Evolutionary conservation across 2,888 invertebrate genomes (phyloP), one percentile per base, ranked within the genome.

Genomic region (Sclerodermus sp.): DNA sequence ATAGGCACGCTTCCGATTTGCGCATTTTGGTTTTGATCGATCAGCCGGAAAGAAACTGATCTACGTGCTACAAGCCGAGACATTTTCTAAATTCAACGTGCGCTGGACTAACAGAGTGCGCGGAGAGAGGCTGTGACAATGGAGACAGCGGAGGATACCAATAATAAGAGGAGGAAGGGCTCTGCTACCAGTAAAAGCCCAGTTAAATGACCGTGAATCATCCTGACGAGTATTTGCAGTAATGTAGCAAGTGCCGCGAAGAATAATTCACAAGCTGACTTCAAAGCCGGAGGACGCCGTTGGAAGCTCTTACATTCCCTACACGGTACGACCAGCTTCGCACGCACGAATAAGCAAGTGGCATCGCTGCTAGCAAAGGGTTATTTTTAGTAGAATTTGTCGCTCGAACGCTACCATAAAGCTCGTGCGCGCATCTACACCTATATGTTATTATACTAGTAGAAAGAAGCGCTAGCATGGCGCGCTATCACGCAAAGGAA

Each of bases 371-470:
- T 12, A 13, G 73, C 70, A 71, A 74, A 74, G 72, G 69, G 71
- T 73, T 73, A 73, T 76, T 75, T 76, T 76, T 76, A 76, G 73
- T 70, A 69, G 67, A 69, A 75, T 76, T 76, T 75, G 68, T 67
- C 73, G 73, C 70, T 70, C 68, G 69, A 70, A 68, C 69, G 70
- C 65, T 67, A 67, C 65, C 70, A 65, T 68, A 72, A 74, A 73
- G 73, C 34, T 13, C 15, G 38, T 45, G 50, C 45, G 47, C 55
- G 57, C 56, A 56, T 55, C 49, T 39, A 45, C 12, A 10, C 4
- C 10, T 23, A 23, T 8, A 23, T 23, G n/a, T n/a, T n/a, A n/a
- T n/a, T n/a, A n/a, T n/a, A n/a, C n/a, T n/a, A n/a, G n/a, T n/a
- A n/a, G n/a, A n/a, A n/a, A n/a, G n/a, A n/a, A n/a, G n/a, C n/a